Conservation (phyloP, 1,140 invertebrate genomes). For the Panagrolaimus sp. region DNA sequence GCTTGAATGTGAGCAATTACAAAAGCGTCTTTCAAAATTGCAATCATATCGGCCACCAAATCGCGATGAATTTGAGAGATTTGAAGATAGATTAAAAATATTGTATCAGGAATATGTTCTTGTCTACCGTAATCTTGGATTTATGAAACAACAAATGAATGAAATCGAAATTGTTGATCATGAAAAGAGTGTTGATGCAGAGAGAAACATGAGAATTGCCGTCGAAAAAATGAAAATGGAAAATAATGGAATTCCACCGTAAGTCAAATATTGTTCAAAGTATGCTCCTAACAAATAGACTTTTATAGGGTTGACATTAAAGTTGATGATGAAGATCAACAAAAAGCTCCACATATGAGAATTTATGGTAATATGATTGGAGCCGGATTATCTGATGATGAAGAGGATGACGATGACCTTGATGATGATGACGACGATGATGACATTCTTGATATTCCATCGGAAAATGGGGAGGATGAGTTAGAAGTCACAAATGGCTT, state of each 20-base stretch:
- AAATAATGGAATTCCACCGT: slow-evolving; percentile 34
- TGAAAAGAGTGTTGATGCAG: slow-evolving; percentile 36
- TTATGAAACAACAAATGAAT: slow-evolving; percentile 32
- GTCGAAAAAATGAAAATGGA: slow-evolving; percentile 45
- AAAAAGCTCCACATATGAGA: slow-evolving; percentile 9
- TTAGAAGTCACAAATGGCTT: background rate
- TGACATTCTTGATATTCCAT: slow-evolving; percentile 16
- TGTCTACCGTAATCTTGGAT: slow-evolving; percentile 42
- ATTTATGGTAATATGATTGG: slow-evolving; percentile 48
- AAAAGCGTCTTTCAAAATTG: slow-evolving; percentile 78
- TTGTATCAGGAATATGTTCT: slow-evolving; percentile 39
- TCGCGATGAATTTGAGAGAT: slow-evolving; percentile 87
- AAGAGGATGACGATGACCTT: background rate
- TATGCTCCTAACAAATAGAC: slow-evolving; percentile 14
- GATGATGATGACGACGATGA: slow-evolving; percentile 27
- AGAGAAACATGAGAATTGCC: slow-evolving; percentile 37
- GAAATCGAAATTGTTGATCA: slow-evolving; percentile 37
- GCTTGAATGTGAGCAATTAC: slow-evolving; percentile 81
- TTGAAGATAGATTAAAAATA: slow-evolving; percentile 66
- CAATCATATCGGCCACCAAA: slow-evolving; percentile 84
- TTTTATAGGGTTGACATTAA: slow-evolving; percentile 14
- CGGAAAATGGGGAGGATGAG: slow-evolving; percentile 16
- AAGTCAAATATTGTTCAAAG: slow-evolving; percentile 9
- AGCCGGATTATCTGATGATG: slow-evolving; percentile 43
- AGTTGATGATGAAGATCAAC: slow-evolving; percentile 23